These are phyloP conservation scores for Hyaena hyaena DNA, from an alignment of 2,113 vertebrate genomes.

Conservation along the genomic window DNA sequence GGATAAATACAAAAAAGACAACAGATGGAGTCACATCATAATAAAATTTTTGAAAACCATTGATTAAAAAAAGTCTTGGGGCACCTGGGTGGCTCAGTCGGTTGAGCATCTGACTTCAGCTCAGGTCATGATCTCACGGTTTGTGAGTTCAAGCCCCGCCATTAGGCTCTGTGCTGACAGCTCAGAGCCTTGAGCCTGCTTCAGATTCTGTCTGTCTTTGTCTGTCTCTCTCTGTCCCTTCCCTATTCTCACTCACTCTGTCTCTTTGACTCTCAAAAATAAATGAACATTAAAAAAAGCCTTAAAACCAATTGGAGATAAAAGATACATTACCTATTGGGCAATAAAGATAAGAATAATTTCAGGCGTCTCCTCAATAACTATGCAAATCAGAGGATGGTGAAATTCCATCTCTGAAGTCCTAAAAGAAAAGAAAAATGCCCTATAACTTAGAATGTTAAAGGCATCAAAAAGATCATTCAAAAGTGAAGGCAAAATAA, in stretches of 20 bases:
- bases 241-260: too few relatives aligned
- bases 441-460: not conserved
- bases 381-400: not conserved
- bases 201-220: too few relatives aligned
- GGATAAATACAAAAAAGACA: slow-evolving; percentile 4
- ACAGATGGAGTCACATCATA: not conserved
- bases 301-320: slow-evolving; percentile 16
- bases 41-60: slow-evolving; percentile 35
- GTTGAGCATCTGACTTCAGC: too few relatives aligned
- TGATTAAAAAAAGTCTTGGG: slow-evolving; percentile 9
- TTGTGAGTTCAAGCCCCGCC: too few relatives aligned
- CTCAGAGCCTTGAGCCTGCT: too few relatives aligned
- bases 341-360: slow-evolving; percentile 46
- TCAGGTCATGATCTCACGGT: too few relatives aligned
- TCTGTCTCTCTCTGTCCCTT: too few relatives aligned
- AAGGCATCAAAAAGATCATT: not conserved
- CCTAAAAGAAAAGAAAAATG: not conserved
- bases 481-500: slow-evolving; percentile 14
- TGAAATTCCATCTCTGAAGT: not conserved
- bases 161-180: too few relatives aligned
- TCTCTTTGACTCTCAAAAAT: too few relatives aligned
- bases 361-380: slow-evolving; percentile 14
- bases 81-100: too few relatives aligned
- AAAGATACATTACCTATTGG: slow-evolving; percentile 18
- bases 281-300: too few relatives aligned